Percentiles rank a stretch among this genome's conserved stretches.
These are phyloP conservation scores for Menidia menidia DNA, from an alignment of 2,797 vertebrate species.

Conservation along the genomic window DNA sequence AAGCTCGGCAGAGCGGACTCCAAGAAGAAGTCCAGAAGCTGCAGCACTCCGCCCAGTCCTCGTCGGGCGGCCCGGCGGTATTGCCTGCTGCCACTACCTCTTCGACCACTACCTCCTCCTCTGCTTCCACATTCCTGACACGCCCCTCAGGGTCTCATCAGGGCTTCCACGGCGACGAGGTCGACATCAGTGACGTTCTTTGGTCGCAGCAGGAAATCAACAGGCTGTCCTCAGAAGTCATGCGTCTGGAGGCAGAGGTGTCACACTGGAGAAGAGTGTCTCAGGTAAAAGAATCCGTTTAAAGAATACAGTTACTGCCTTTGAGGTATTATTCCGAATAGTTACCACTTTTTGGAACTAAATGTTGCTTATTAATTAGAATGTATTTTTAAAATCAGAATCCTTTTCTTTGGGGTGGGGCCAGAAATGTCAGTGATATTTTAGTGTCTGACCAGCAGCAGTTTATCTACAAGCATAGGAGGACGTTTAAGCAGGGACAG, in stretches of 20 bases:
- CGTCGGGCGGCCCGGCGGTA: conserved; percentile 56
- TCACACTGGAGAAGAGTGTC: conserved; percentile 92
- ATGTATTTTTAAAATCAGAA: too few species aligned
- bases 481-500: background rate
- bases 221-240: conserved; percentile 90
- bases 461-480: background rate
- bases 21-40: conserved; percentile 92
- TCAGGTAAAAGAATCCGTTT: conserved; percentile 77
- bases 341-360: too few species aligned
- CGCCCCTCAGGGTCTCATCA: conserved; percentile 73
- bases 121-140: conserved; percentile 81
- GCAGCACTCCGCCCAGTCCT: conserved; percentile 82
- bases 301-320: background rate
- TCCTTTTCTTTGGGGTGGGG: background rate
- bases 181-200: conserved; percentile 94
- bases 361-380: too few species aligned
- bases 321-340: background rate
- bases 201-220: conserved; percentile 99
- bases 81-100: conserved; percentile 72
- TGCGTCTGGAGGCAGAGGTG: conserved; percentile 89
- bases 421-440: background rate
- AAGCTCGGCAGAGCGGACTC: conserved; percentile 90
- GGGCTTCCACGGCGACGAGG: conserved; percentile 89
- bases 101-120: conserved; percentile 67
- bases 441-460: background rate